Percentiles rank a stretch among this genome's conserved stretches.
Conservation (phyloP, 1,140 invertebrate species). For the Procambarus clarkii region DNA sequence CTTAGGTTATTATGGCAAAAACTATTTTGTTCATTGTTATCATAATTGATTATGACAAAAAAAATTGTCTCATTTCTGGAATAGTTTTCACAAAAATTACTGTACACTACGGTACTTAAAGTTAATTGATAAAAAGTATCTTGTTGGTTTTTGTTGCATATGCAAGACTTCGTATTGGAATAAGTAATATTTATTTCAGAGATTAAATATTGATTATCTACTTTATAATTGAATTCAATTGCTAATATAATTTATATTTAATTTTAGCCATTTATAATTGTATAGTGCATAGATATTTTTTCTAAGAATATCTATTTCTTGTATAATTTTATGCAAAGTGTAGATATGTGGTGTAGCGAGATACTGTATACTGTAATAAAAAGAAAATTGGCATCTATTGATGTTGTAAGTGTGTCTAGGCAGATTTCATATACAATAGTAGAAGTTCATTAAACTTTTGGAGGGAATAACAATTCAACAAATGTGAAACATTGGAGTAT, state of each 20-base stretch:
- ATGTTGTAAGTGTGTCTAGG: not conserved
- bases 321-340: not conserved
- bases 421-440: not conserved
- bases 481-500: not conserved
- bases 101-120: too few species aligned
- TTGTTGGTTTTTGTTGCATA: not conserved
- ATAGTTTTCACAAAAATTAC: not conserved
- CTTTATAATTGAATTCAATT: not conserved
- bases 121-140: not conserved
- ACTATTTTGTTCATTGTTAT: too few species aligned
- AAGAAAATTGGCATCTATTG: not conserved
- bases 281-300: not conserved
- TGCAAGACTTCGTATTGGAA: not conserved
- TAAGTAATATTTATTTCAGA: not conserved
- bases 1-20: too few species aligned
- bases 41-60: not conserved
- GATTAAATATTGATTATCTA: not conserved
- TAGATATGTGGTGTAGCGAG: not conserved
- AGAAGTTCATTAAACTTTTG: not conserved
- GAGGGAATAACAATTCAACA: not conserved
- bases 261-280: not conserved
- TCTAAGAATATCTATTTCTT: not conserved
- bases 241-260: not conserved
- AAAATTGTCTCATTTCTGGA: not conserved
- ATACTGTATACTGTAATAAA: not conserved